These are phyloP conservation scores for Xenopus borealis DNA, from an alignment of 2,113 vertebrate species.

Conservation along the genomic window DNA sequence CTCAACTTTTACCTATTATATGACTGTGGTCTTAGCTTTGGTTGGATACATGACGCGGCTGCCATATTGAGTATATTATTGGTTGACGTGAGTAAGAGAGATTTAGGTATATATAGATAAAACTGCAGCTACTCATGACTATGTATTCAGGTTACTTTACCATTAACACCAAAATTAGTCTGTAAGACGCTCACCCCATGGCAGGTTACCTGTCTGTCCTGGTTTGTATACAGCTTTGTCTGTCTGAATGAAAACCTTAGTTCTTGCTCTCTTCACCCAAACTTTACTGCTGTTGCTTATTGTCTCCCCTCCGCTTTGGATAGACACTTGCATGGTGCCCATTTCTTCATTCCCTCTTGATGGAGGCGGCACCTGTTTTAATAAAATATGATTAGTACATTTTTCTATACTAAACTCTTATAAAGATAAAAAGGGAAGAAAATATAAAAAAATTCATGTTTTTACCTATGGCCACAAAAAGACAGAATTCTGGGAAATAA, in stretches of 20 bases:
- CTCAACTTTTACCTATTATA: too few species aligned
- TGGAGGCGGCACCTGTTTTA: conserved; percentile 53
- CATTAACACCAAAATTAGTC: background rate
- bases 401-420: too few species aligned
- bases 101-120: too few species aligned
- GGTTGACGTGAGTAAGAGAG: too few species aligned
- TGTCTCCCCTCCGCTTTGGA: background rate
- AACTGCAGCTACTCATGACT: background rate
- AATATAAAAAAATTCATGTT: too few species aligned
- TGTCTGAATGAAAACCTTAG: conserved; percentile 55
- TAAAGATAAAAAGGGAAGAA: too few species aligned
- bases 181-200: background rate
- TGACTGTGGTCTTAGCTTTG: background rate
- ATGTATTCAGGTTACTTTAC: background rate
- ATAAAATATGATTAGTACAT: too few species aligned
- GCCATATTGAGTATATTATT: too few species aligned
- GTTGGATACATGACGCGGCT: too few species aligned
- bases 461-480: too few species aligned
- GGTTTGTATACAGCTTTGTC: conserved; percentile 58
- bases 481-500: too few species aligned
- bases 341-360: conserved; percentile 20
- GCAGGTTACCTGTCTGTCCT: conserved; percentile 51
- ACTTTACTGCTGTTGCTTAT: conserved; percentile 53
- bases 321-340: conserved; percentile 35
- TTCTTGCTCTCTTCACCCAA: conserved; percentile 45